phyloP scores from a whole-genome alignment of 2,797 vertebrate genomes.

The Betta splendens region DNA sequence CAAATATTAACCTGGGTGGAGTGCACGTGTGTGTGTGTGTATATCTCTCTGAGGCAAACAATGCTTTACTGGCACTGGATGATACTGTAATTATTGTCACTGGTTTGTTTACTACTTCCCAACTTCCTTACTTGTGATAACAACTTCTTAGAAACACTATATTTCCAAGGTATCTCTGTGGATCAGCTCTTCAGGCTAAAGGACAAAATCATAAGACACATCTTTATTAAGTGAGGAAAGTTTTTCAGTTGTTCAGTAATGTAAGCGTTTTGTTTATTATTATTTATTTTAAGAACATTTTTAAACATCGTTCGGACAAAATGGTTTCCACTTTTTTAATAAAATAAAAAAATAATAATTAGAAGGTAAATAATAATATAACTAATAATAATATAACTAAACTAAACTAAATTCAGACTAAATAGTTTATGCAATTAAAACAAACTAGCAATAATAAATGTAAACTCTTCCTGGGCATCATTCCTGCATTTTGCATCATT shows the following conservation, averaged over 20 bases:
- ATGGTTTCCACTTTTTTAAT: too few relatives aligned
- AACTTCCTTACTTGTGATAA: conserved; percentile 2
- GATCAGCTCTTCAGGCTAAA: too few relatives aligned
- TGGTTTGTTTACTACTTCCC: background rate
- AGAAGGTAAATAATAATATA: background rate
- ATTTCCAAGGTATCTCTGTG: too few relatives aligned
- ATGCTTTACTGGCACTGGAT: background rate
- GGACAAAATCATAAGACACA: too few relatives aligned
- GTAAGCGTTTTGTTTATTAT: too few relatives aligned
- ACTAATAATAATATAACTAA: background rate
- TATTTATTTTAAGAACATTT: too few relatives aligned
- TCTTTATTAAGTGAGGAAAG: too few relatives aligned
- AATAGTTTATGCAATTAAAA: background rate
- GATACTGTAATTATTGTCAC: background rate
- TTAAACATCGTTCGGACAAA: too few relatives aligned
- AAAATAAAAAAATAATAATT: too few relatives aligned
- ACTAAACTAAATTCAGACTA: too few relatives aligned
- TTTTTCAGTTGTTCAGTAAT: too few relatives aligned
- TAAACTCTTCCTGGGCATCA: background rate
- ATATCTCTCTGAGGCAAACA: background rate
- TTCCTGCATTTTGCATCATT: accelerated
- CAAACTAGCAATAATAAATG: too few relatives aligned
- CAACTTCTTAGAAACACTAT: background rate
- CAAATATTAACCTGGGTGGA: accelerated
- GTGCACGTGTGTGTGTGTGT: background rate